Base-by-base conservation (phyloP, 2,888 invertebrate species). In the Bembecia ichneumoniformis region DNA sequence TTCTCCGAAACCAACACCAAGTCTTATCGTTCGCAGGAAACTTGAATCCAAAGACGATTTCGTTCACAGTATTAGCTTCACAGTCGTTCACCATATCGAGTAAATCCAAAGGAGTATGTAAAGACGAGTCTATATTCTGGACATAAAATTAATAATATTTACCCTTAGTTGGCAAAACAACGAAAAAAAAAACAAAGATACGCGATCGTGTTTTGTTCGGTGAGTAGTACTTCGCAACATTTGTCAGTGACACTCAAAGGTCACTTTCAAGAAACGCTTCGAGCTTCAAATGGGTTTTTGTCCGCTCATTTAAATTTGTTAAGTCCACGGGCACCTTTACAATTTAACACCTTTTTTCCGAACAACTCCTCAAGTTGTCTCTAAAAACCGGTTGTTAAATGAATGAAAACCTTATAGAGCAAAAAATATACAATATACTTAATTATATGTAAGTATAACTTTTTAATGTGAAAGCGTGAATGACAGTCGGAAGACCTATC, bases 1-100 rank as follows among this genome's bases (percentile, higher is more conserved):
- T 82, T 59, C 91, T 81, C 62, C 93, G 90, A 50, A 96, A 79
- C 90, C 94, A 94, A 50, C 81, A 82, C 95, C 96, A 96, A 4
- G 91, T 91, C 63, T 89, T 84, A 67, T 96, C 93, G 51, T 93
- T 84, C 47, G 89, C 86, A 2, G 88, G 78, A 74, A 91, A 96
- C 58, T 89, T 90, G 61, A 89, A 89, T 0, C 96, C 96, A 64
- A 95, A 94, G 14, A 96, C 92, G 46, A 96, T 78, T 56, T 90
- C 89, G 66, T 94, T 94, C 51, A 96, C 88, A 15, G 93, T 86
- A 62, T 94, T 94, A 16, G 96, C 96, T 54, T 96, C 65, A 34
- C 90, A 90, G 68, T 95, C 92, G n/a, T 90, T 82, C 7, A 93
- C 68, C 59, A 88, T 82, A 3, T 83, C 75, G 28, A 84, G 59